A percentile compares a stretch with the other conserved stretches of the same genome.
Conservation (phyloP, 2,797 vertebrate species). For the Pitangus sulphuratus region DNA sequence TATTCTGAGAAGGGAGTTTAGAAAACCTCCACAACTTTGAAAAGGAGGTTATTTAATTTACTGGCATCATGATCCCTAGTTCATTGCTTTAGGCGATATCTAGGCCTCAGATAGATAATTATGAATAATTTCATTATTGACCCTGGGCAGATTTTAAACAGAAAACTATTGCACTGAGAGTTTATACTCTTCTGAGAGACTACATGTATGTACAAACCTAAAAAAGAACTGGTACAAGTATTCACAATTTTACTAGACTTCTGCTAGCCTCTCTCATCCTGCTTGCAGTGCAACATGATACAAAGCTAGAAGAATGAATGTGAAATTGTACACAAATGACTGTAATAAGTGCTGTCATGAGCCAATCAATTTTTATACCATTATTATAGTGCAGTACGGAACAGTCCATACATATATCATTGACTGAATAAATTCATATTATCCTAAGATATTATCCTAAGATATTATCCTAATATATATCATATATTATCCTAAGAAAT, state of each 20-base stretch:
- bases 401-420: not conserved
- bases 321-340: not conserved
- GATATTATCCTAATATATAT: not conserved
- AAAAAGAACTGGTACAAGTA: not conserved
- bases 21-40: not conserved
- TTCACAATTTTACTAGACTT: not conserved
- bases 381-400: conserved; percentile 10
- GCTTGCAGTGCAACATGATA: not conserved
- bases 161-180: not conserved
- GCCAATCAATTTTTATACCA: conserved; percentile 16
- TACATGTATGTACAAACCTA: not conserved
- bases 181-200: not conserved
- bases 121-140: not conserved
- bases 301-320: conserved; percentile 4
- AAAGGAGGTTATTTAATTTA: not conserved
- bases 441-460: not conserved
- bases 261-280: not conserved
- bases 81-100: not conserved
- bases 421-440: conserved; percentile 21
- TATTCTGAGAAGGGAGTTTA: not conserved
- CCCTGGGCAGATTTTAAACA: not conserved
- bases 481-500: not conserved
- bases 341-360: conserved; percentile 17
- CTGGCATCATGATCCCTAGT: not conserved
- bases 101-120: not conserved